These are phyloP conservation scores for Cathartes aura DNA, from an alignment of 2,113 vertebrate genomes.

Conservation along the genomic window DNA sequence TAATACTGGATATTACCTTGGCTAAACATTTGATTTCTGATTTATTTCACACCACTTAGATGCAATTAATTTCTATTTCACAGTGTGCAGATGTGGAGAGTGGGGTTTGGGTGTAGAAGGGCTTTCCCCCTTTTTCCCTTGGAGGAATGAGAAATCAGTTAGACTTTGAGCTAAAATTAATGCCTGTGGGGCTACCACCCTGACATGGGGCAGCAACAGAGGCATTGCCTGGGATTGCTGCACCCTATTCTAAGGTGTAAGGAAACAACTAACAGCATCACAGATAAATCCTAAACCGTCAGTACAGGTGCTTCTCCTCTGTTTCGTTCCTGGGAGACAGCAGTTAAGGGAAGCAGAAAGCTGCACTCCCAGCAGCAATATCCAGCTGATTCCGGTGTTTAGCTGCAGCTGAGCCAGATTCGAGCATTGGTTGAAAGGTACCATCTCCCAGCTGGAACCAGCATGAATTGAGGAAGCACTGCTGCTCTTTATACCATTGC, in stretches of 20 bases:
- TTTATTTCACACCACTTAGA: background rate
- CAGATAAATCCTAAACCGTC: accelerated
- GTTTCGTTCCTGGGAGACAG: background rate
- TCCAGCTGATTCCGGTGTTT: background rate
- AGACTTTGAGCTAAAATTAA: background rate
- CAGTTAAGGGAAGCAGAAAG: background rate
- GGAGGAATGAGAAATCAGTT: background rate
- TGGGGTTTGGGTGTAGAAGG: accelerated
- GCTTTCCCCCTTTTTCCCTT: background rate
- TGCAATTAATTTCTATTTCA: background rate
- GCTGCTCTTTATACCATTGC: background rate
- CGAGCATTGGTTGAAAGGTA: background rate
- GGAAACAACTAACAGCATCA: background rate
- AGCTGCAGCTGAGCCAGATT: background rate
- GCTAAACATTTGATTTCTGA: background rate
- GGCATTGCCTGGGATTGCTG: background rate
- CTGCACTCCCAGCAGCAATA: background rate
- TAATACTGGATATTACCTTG: background rate
- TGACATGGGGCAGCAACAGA: background rate
- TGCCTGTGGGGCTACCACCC: background rate
- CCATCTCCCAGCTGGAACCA: background rate
- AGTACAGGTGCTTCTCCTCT: background rate
- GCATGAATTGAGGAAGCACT: background rate
- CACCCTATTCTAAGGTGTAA: background rate
- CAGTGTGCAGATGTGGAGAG: background rate